Evolutionary conservation across 2,888 invertebrate species (phyloP).

Genomic region (Drosophila kokeensis): DNA sequence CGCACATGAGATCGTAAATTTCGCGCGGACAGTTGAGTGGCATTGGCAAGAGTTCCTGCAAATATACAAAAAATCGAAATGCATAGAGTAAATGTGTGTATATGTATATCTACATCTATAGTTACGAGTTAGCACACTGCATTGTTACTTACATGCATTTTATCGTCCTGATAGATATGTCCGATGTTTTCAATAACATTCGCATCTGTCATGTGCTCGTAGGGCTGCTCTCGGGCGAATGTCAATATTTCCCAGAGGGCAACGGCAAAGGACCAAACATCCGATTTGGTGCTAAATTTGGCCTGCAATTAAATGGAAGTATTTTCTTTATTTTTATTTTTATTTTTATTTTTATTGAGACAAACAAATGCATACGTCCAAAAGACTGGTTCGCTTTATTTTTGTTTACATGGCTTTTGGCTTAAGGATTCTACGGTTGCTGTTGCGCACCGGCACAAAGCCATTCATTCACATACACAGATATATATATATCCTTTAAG

Average conservation of each 20-base stretch:
- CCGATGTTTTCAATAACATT: slow-evolving; percentile 93
- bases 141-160: slow-evolving; percentile 87
- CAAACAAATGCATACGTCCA: slow-evolving; percentile 14
- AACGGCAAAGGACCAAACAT: slow-evolving; percentile 95
- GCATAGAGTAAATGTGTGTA: neutral
- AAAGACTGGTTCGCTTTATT: slow-evolving; percentile 39
- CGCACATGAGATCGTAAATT: slow-evolving; percentile 93
- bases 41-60: slow-evolving; percentile 87
- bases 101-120: neutral
- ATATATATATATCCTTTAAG: slow-evolving; percentile 44
- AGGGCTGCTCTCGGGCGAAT: slow-evolving; percentile 93
- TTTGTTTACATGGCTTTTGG: slow-evolving; percentile 51
- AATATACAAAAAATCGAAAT: neutral
- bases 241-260: slow-evolving; percentile 95
- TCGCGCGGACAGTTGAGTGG: slow-evolving; percentile 93
- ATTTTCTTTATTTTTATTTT: slow-evolving; percentile 1
- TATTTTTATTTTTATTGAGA: slow-evolving; percentile 16
- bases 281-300: slow-evolving; percentile 92
- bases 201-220: slow-evolving; percentile 91
- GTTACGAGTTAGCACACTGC: neutral
- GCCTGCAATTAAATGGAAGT: slow-evolving; percentile 86
- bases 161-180: slow-evolving; percentile 91
- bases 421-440: slow-evolving; percentile 62
- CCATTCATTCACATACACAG: slow-evolving; percentile 57
- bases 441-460: slow-evolving; percentile 37